phyloP scores from a whole-genome alignment of 2,113 vertebrate genomes.

The Daubentonia madagascariensis region DNA sequence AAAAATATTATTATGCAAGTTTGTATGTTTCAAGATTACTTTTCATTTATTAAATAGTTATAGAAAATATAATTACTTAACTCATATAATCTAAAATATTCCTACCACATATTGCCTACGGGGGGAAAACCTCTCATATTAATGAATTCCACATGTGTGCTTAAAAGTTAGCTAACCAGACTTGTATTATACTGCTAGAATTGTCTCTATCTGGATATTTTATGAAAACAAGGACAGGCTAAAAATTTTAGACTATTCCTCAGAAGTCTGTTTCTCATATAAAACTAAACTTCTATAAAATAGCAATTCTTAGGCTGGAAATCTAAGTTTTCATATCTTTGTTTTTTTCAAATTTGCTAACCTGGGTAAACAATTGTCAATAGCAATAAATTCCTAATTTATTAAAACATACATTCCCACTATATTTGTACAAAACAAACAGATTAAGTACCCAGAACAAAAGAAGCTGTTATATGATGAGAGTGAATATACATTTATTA shows the following conservation, averaged over 20 bases:
- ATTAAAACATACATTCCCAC: background rate
- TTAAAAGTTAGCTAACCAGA: background rate
- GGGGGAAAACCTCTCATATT: background rate
- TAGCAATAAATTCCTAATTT: background rate
- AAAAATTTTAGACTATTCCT: background rate
- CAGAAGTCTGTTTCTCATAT: background rate
- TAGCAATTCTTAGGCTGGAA: background rate
- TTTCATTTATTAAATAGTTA: background rate
- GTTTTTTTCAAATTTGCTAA: background rate
- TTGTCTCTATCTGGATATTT: background rate
- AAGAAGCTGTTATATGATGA: background rate
- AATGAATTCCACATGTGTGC: background rate
- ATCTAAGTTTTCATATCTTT: conserved; percentile 8
- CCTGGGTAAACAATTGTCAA: background rate
- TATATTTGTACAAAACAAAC: background rate
- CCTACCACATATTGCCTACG: background rate
- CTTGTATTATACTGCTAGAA: background rate
- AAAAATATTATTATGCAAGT: background rate
- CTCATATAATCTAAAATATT: background rate
- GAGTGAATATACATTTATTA: background rate
- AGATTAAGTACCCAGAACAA: conserved; percentile 36
- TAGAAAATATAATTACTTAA: background rate
- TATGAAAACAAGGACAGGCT: background rate
- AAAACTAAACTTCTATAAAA: conserved; percentile 36
- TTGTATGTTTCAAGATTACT: background rate